A percentile compares a stretch with the other conserved stretches of the same genome.
Conservation (phyloP, 2,797 vertebrate species). For the Columba guinea region DNA sequence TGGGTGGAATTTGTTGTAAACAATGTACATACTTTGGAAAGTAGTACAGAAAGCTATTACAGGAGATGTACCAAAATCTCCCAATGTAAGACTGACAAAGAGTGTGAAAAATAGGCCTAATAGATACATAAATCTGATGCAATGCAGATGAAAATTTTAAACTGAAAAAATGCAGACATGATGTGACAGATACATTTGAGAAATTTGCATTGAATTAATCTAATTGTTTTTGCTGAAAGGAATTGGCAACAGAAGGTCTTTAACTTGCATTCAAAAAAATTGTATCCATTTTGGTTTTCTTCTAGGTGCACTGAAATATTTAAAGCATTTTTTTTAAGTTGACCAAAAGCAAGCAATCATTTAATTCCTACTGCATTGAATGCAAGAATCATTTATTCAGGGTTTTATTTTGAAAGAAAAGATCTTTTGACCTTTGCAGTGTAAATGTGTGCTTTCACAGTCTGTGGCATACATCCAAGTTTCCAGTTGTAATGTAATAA, state of each 20-base stretch:
- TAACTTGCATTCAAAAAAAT: neutral
- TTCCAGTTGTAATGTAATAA: neutral
- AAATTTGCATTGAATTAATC: constrained; percentile 8
- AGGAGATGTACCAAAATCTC: neutral
- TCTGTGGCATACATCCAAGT: neutral
- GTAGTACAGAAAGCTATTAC: neutral
- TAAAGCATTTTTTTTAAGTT: neutral
- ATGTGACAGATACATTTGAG: neutral
- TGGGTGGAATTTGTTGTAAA: neutral
- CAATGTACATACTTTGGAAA: neutral
- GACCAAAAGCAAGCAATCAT: neutral
- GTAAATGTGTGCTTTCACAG: neutral
- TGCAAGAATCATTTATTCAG: neutral
- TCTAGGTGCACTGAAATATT: neutral
- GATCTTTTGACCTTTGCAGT: neutral
- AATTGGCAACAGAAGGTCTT: neutral
- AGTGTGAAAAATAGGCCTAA: neutral
- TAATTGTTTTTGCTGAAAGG: constrained; percentile 4
- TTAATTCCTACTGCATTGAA: neutral
- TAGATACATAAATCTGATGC: constrained; percentile 3
- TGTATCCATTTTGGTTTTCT: neutral
- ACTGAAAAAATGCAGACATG: neutral
- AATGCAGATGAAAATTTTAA: constrained; percentile 27
- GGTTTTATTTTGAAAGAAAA: neutral
- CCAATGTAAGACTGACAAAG: neutral